A percentile compares a stretch with the other conserved stretches of the same genome.
Conservation (phyloP, 2,888 invertebrate species). For the Lamproptera curius region DNA sequence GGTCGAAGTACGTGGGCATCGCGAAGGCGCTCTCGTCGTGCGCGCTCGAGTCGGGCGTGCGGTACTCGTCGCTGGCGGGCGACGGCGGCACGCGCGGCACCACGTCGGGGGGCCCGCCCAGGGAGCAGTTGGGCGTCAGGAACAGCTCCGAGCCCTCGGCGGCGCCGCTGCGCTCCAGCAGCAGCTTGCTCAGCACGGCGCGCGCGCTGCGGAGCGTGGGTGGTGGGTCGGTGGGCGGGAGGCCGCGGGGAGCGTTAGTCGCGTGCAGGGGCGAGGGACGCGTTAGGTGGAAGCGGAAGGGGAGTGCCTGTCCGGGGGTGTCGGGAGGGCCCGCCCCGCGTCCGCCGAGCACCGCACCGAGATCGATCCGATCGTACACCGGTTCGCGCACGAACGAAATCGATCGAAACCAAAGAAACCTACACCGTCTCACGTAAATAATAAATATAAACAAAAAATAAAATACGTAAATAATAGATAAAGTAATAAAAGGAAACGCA, state of each 20-base stretch:
- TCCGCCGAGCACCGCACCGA: constrained; percentile 2
- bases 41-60: constrained; percentile 50
- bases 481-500: no score
- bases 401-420: neutral
- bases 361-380: neutral
- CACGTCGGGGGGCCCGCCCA: constrained; percentile 54
- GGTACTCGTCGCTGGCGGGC: constrained; percentile 44
- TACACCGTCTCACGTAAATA: neutral
- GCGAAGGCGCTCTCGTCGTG: constrained; percentile 52
- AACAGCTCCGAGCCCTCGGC: constrained; percentile 50
- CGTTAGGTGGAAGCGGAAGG: constrained; percentile 20
- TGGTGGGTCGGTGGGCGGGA: constrained; percentile 27
- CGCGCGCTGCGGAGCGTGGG: constrained; percentile 46
- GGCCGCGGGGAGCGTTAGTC: constrained; percentile 42
- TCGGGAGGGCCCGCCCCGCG: constrained; percentile 3
- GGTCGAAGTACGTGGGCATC: constrained; percentile 71
- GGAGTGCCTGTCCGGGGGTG: constrained; percentile 31
- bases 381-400: constrained; percentile 4
- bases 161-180: constrained; percentile 43
- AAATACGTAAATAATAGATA: neutral
- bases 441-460: neutral
- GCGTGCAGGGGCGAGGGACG: constrained; percentile 41
- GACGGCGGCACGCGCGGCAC: constrained; percentile 49
- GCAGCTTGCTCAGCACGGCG: constrained; percentile 49
- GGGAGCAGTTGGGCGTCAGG: constrained; percentile 58